Percentiles rank a stretch among this genome's conserved stretches.
Conservation (phyloP, 2,888 invertebrate genomes). For the Ariolimax columbianus region DNA sequence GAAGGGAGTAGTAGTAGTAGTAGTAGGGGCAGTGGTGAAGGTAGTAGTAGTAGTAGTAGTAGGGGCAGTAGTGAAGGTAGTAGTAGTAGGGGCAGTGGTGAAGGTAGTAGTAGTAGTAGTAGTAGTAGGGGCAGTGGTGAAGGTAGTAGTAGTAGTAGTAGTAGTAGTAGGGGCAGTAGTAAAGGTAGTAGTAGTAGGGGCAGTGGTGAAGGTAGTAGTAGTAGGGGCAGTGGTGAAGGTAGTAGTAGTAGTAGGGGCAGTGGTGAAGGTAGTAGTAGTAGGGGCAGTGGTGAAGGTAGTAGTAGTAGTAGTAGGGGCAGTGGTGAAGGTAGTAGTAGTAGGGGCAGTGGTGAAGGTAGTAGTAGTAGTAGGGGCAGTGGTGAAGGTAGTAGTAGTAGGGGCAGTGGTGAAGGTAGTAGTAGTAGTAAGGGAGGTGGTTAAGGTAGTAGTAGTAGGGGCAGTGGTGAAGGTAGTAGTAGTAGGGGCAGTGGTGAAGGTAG, state of each 20-base stretch:
- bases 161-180: background rate
- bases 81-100: background rate
- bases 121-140: background rate
- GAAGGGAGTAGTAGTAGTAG: no score
- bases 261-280: background rate
- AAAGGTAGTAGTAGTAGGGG: background rate
- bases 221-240: background rate
- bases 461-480: background rate
- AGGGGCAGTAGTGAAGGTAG: background rate
- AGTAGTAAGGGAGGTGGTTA: no score
- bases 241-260: conserved; percentile 25
- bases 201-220: conserved; percentile 1
- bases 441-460: no score
- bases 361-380: conserved; percentile 22
- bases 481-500: background rate
- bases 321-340: conserved; percentile 21
- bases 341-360: conserved; percentile 9
- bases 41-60: conserved; percentile 32
- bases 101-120: background rate
- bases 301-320: conserved; percentile 3
- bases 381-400: background rate
- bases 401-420: background rate
- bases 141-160: conserved; percentile 25
- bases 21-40: conserved; percentile 6
- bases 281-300: background rate